These are phyloP conservation scores for Aurelia sp. DNA, from an alignment of 30 jellyfish, hydroid and myxozoan genomes.

Conservation along the genomic window DNA sequence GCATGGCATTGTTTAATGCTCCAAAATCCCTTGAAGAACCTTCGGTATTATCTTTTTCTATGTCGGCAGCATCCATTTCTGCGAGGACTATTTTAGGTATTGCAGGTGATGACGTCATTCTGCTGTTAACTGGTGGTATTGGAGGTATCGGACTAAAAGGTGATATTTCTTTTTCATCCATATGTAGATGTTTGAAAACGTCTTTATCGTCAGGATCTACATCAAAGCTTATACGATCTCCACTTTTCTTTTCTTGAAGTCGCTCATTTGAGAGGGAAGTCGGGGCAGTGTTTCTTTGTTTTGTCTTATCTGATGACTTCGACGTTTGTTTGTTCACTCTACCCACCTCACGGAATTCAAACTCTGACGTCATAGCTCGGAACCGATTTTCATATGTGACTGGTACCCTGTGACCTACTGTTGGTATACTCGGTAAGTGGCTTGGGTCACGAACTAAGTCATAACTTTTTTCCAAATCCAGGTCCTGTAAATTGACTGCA, in stretches of 20 bases:
- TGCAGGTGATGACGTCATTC: neutral
- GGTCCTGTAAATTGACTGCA: constrained; percentile 24
- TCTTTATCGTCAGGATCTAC: constrained; percentile 39
- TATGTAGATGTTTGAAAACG: constrained; percentile 20
- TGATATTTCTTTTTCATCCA: neutral
- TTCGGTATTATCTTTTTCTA: neutral
- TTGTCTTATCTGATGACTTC: neutral
- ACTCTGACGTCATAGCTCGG: constrained; percentile 54
- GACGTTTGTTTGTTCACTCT: neutral
- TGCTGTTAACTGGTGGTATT: constrained; percentile 23
- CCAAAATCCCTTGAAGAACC: constrained; percentile 2
- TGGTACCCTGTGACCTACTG: constrained; percentile 43
- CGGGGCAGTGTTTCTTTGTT: neutral
- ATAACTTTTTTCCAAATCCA: neutral
- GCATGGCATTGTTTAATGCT: constrained; percentile 31
- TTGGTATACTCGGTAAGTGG: constrained; percentile 55
- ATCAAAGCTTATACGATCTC: constrained; percentile 3
- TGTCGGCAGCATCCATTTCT: neutral
- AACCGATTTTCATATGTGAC: constrained; percentile 40
- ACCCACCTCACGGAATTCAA: constrained; percentile 30
- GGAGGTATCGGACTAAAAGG: constrained; percentile 6
- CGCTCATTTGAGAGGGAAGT: neutral
- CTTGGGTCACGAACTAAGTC: constrained; percentile 38
- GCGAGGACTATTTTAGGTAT: constrained; percentile 20
- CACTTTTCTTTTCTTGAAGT: constrained; percentile 8